Evolutionary conservation across 1,140 invertebrate species (phyloP).

Genomic region (Drosophila mojavensis): DNA sequence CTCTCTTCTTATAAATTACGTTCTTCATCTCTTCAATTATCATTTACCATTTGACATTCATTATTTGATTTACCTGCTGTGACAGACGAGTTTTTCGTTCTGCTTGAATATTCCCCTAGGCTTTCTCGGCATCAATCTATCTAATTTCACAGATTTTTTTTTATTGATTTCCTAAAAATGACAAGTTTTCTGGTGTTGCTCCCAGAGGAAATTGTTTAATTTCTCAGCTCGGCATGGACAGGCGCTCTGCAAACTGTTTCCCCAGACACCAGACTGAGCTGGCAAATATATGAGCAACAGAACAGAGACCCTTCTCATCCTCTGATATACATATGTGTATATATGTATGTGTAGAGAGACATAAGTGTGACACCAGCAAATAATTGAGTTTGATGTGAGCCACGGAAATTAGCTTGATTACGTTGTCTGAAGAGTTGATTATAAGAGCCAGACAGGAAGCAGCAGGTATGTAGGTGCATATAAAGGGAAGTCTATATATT

Average conservation of each 20-base stretch:
- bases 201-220: conserved; percentile 35
- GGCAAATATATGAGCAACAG: conserved; percentile 6
- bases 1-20: too few relatives aligned
- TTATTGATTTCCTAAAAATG: conserved; percentile 25
- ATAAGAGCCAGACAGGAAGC: conserved; percentile 13
- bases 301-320: too few relatives aligned
- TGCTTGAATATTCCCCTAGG: neutral
- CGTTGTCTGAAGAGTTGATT: conserved; percentile 30
- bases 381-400: conserved; percentile 8
- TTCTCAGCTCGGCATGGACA: conserved; percentile 12
- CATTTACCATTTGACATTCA: conserved; percentile 12
- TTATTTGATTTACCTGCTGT: neutral
- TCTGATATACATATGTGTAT: neutral
- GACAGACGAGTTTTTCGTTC: neutral
- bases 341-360: neutral
- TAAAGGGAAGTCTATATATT: neutral
- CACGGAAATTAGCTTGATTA: conserved; percentile 49
- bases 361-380: neutral
- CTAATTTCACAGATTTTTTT: conserved; percentile 3
- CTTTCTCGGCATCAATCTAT: neutral
- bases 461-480: neutral
- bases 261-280: neutral
- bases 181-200: neutral
- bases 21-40: neutral
- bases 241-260: neutral